Evolutionary conservation across 2,888 invertebrate genomes (phyloP), one percentile per base, ranked within the genome.

Genomic region (Drosophila mercatorum): DNA sequence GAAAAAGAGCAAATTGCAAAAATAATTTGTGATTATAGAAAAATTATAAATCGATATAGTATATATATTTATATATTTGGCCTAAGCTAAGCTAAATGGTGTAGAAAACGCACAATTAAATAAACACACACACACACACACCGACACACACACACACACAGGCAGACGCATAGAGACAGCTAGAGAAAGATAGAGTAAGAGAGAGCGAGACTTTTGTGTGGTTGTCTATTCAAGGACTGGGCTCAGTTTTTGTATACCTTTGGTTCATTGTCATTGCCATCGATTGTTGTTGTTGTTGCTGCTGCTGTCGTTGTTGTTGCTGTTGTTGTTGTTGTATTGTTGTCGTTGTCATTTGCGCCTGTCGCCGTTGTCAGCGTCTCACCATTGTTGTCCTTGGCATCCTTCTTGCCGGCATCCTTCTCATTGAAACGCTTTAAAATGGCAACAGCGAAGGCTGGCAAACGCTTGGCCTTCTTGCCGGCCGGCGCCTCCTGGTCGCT

Each of bases 201-300:
- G 63, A 34, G 17, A 55, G 56, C 10, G 14, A 55, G 41, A 41
- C n/a, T 34, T 36, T 36, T 44, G 46, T n/a, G 40, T 44, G 49
- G 31, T 47, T 31, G 46, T 36, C 55, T 22, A 53, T 12, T 58
- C 69, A 65, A 60, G 70, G 36, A 63, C 58, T 70, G 72, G 68
- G 68, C 72, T 72, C 73, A 55, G 72, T 80, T 83, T 78, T 75
- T 75, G 76, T 74, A 78, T 90, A 92, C 92, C 92, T 92, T 92
- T 67, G 92, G 90, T 86, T 92, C 90, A 88, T 91, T 91, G 86
- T 92, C 92, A 81, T 90, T 92, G 86, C 90, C 92, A 86, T 92
- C 90, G 72, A 85, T 87, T 68, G 72, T 78, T 66, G 76, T 69
- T 52, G 77, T 12, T 73, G 52, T 7, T 17, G 51, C 36, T 59